These are phyloP conservation scores for Magallana angulata DNA, from an alignment of 1,140 invertebrate species.

Conservation along the genomic window DNA sequence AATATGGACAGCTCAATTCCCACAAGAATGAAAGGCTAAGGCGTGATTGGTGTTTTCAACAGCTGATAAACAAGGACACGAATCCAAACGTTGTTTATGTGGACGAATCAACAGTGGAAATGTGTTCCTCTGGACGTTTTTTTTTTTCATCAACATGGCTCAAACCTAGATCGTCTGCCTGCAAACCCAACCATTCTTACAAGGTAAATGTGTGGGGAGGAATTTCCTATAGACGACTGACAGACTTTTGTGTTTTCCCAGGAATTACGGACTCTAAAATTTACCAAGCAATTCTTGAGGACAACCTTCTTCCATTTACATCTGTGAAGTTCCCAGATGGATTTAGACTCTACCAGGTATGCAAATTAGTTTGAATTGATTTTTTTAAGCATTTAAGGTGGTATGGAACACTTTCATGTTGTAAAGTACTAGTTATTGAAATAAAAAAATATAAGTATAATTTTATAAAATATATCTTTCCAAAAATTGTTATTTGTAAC, in stretches of 20 bases:
- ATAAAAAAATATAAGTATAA: too few relatives aligned
- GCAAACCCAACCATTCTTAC: constrained; percentile 42
- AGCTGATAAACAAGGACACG: too few relatives aligned
- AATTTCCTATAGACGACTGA: constrained; percentile 45
- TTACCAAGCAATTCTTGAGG: constrained; percentile 45
- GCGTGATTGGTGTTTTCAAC: too few relatives aligned
- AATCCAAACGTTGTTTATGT: constrained; percentile 35
- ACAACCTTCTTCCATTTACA: constrained; percentile 50
- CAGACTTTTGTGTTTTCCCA: constrained; percentile 44
- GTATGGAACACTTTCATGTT: too few relatives aligned
- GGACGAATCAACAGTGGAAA: constrained; percentile 34
- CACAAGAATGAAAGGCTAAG: too few relatives aligned
- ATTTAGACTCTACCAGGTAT: constrained; percentile 47
- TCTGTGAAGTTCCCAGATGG: constrained; percentile 43
- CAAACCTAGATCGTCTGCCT: not conserved
- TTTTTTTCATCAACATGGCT: constrained; percentile 8
- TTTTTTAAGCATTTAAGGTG: too few relatives aligned
- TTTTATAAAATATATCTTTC: too few relatives aligned
- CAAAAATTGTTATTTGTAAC: too few relatives aligned
- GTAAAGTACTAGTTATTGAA: too few relatives aligned
- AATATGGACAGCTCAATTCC: too few relatives aligned
- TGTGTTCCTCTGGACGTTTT: constrained; percentile 6
- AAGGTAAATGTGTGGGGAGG: too few relatives aligned
- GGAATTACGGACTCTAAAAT: constrained; percentile 53
- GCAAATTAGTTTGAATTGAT: too few relatives aligned